phyloP scores from a whole-genome alignment of 2,797 vertebrate genomes.

The Sorex maritimensis region DNA sequence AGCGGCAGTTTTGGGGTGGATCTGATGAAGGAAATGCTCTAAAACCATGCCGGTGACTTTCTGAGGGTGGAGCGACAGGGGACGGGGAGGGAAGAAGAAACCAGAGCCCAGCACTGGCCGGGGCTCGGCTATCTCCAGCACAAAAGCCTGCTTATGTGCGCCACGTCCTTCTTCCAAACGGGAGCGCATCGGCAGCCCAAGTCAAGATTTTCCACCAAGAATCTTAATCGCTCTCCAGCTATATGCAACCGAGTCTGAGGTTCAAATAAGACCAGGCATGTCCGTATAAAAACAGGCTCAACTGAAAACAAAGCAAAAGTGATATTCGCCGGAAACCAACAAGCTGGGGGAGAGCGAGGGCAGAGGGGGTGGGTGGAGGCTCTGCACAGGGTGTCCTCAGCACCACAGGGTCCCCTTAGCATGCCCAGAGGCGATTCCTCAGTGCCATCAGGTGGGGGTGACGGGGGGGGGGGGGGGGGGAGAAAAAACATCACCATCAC shows the following conservation, averaged over 20 bases:
- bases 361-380: too few species aligned
- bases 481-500: too few species aligned
- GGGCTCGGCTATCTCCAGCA: conserved; percentile 78
- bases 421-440: too few species aligned
- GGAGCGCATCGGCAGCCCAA: conserved; percentile 15
- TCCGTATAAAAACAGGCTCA: conserved; percentile 58
- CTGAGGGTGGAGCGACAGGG: conserved; percentile 88
- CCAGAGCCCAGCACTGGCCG: conserved; percentile 81
- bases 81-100: conserved; percentile 53
- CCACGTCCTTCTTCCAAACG: conserved; percentile 68
- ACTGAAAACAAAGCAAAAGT: conserved; percentile 48
- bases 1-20: conserved; percentile 67
- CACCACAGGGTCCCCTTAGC: too few species aligned
- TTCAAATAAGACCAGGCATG: background rate
- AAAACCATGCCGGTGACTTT: conserved; percentile 84
- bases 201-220: conserved; percentile 72
- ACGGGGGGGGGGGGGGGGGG: too few species aligned
- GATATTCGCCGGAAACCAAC: conserved; percentile 26
- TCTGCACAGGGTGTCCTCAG: too few species aligned
- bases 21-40: conserved; percentile 80
- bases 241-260: background rate
- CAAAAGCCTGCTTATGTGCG: conserved; percentile 86
- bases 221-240: background rate
- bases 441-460: too few species aligned
- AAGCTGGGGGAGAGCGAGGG: too few species aligned